Percentiles rank a stretch among this genome's conserved stretches.
Conservation (phyloP, 2,888 invertebrate species). For the Entomobrya proxima region DNA sequence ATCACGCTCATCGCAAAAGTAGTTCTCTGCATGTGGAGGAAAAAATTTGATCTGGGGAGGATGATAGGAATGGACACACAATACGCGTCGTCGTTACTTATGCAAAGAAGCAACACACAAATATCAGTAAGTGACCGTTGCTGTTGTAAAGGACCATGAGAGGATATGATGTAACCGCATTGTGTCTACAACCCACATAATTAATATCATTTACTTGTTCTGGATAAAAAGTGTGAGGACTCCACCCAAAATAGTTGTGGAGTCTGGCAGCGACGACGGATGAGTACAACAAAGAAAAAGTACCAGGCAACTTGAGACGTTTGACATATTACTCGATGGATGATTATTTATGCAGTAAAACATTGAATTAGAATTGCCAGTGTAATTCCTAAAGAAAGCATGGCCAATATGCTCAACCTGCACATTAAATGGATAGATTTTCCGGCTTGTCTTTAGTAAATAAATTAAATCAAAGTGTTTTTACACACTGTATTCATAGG, state of each 20-base stretch:
- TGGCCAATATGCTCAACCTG: no score
- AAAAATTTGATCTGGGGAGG: neutral
- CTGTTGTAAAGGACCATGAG: neutral
- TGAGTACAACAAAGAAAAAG: constrained; percentile 2
- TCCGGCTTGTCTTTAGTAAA: no score
- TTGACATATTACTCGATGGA: constrained; percentile 19
- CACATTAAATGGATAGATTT: no score
- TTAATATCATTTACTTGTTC: constrained; percentile 30
- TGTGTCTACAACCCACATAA: constrained; percentile 21
- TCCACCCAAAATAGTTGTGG: constrained; percentile 38
- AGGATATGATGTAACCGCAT: neutral
- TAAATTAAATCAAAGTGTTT: no score
- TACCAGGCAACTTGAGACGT: neutral
- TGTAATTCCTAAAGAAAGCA: no score
- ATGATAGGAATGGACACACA: constrained; percentile 23
- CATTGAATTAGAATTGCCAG: no score
- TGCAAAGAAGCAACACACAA: neutral
- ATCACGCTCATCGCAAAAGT: neutral
- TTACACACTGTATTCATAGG: no score
- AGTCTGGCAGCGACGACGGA: neutral
- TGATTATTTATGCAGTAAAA: no score
- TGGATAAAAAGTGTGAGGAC: constrained; percentile 1
- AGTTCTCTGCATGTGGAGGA: neutral
- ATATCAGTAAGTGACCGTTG: neutral
- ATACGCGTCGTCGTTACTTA: no score